phyloP scores from a whole-genome alignment of 2,113 vertebrate genomes.

The Platysteira castanea region DNA sequence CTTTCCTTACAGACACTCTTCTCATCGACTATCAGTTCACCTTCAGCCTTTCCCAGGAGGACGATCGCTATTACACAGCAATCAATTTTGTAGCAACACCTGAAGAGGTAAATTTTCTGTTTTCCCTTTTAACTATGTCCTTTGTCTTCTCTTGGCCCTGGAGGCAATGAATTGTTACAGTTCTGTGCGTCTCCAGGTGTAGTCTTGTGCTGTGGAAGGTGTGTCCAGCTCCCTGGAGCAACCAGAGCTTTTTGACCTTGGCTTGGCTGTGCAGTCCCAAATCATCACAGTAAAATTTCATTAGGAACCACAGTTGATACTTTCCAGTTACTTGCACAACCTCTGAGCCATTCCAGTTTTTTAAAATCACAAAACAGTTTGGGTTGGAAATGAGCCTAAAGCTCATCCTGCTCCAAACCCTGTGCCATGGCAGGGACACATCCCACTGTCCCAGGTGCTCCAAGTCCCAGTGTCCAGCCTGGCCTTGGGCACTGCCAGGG shows the following conservation, averaged over 20 bases:
- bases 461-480: fast-evolving
- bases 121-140: not conserved
- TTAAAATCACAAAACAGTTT: not conserved
- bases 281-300: not conserved
- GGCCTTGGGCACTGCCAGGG: not conserved
- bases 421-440: not conserved
- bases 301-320: not conserved
- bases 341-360: not conserved
- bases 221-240: not conserved
- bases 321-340: not conserved
- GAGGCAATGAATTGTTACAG: not conserved
- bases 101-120: constrained; percentile 82
- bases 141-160: not conserved
- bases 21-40: constrained; percentile 99
- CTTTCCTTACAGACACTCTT: constrained; percentile 83
- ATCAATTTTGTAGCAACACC: constrained; percentile 99
- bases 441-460: not conserved
- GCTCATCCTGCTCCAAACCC: not conserved
- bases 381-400: not conserved
- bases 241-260: not conserved
- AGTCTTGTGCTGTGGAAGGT: fast-evolving
- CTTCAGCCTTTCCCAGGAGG: constrained; percentile 98
- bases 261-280: not conserved
- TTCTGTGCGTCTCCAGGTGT: fast-evolving
- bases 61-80: constrained; percentile 96